Evolutionary conservation across 1,140 invertebrate genomes (phyloP), one percentile per base, ranked within the genome.

Genomic region (Heliconius hewitsoni): DNA sequence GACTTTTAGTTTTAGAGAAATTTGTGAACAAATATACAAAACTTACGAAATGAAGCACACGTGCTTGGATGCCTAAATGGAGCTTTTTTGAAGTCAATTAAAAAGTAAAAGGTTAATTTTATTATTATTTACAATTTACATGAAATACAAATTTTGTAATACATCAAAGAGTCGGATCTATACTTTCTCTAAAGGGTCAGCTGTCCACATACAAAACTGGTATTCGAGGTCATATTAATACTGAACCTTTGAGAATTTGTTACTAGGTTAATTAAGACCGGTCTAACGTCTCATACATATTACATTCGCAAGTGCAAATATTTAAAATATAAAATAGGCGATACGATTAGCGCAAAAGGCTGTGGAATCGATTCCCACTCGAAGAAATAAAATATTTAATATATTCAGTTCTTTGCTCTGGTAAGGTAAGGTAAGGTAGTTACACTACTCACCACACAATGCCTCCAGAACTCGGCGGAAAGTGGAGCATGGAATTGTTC

Each of bases 241-340:
- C 11, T 30, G 23, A 30, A 66, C 60, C 60, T 66, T 66, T 27
- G 4, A 66, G 60, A 66, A 66, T 66, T 66, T 11, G 23, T 66
- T 66, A 66, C 60, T 66, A 66, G 60, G 60, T 27, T 66, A 66
- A 66, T 66, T 66, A 27, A 13, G 13, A 66, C 60, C 60, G 60
- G 60, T 66, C 60, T n/a, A 66, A 66, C 60, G 60, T 66, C 60
- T 27, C 60, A 66, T 30, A 66, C 60, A 3, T 3, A 27, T 66
- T 66, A 66, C 60, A 66, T 27, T 66, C 1, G 27, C 27, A 16
- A 66, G 57, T 66, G 57, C 57, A 66, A 66, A 66, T 27, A 30
- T 66, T 66, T 66, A 13, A 16, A 66, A 66, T 27, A 23, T 66
- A 66, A 16, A 66, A 66, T 27, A 5, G 57, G 8, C 18, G 55